Conservation (phyloP, 1,140 invertebrate genomes). For the Orchestia grillus region DNA sequence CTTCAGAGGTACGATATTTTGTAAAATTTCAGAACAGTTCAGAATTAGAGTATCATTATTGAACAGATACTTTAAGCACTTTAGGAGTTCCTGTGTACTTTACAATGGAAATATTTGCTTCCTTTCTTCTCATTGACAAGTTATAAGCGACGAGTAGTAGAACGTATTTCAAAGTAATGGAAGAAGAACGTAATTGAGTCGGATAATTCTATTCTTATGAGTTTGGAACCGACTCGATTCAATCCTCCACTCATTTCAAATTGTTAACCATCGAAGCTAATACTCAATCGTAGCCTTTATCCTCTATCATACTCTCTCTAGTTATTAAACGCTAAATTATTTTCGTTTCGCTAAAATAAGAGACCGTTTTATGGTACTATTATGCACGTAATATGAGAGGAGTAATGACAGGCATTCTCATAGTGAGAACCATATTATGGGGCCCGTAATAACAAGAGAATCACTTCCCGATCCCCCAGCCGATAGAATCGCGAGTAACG, state of each 20-base stretch:
- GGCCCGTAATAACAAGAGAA: neutral
- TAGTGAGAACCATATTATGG: neutral
- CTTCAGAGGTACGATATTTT: too few species aligned
- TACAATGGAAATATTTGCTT: neutral
- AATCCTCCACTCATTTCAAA: neutral
- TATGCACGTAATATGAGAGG: neutral
- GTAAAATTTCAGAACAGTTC: too few species aligned
- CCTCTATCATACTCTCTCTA: neutral
- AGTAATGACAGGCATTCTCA: neutral
- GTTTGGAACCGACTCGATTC: neutral
- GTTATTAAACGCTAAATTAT: neutral
- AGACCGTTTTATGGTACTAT: neutral
- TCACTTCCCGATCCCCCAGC: neutral
- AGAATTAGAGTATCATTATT: too few species aligned
- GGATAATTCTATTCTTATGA: neutral
- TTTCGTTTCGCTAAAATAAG: neutral
- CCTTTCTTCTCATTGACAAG: neutral
- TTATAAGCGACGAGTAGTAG: neutral
- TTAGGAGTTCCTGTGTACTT: neutral
- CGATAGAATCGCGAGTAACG: neutral
- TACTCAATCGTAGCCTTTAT: neutral
- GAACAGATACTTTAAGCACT: neutral
- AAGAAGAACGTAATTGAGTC: neutral
- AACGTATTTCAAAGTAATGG: neutral
- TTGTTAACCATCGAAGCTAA: neutral